Percentiles rank a stretch among this genome's conserved stretches.
phyloP scores from a whole-genome alignment of 2,888 invertebrate species.

The Stenodera caucasica region DNA sequence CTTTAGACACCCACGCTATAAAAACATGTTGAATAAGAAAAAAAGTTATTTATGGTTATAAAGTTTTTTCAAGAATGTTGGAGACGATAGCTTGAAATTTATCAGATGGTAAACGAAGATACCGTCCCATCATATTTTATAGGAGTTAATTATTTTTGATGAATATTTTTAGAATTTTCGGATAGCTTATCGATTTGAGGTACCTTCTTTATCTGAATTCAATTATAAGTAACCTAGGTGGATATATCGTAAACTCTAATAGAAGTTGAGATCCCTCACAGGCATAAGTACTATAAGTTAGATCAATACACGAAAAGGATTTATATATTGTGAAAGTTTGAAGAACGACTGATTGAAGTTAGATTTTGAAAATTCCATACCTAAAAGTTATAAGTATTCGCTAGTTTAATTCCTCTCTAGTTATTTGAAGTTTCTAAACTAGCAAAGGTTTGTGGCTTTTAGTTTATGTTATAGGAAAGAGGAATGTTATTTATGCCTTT shows the following conservation, averaged over 20 bases:
- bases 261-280: slow-evolving; percentile 25
- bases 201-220: no score
- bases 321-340: slow-evolving; percentile 15
- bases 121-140: neutral
- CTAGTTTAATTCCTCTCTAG: slow-evolving; percentile 15
- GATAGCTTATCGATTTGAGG: no score
- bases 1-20: no score
- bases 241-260: slow-evolving; percentile 18
- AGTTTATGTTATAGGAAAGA: slow-evolving; percentile 9
- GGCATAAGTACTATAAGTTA: slow-evolving; percentile 17
- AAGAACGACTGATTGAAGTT: slow-evolving; percentile 21
- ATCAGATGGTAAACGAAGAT: neutral
- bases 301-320: slow-evolving; percentile 20
- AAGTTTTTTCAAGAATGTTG: neutral
- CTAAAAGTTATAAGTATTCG: neutral
- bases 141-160: no score
- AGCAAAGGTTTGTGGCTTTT: slow-evolving; percentile 19
- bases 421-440: slow-evolving; percentile 13
- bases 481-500: slow-evolving; percentile 21
- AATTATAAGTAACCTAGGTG: slow-evolving; percentile 14
- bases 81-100: neutral
- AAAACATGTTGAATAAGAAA: neutral
- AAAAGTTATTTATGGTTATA: neutral
- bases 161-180: no score
- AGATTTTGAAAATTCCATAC: neutral